These are phyloP conservation scores for Brotogeris chrysoptera DNA, from an alignment of 2,797 vertebrate genomes.

Conservation along the genomic window DNA sequence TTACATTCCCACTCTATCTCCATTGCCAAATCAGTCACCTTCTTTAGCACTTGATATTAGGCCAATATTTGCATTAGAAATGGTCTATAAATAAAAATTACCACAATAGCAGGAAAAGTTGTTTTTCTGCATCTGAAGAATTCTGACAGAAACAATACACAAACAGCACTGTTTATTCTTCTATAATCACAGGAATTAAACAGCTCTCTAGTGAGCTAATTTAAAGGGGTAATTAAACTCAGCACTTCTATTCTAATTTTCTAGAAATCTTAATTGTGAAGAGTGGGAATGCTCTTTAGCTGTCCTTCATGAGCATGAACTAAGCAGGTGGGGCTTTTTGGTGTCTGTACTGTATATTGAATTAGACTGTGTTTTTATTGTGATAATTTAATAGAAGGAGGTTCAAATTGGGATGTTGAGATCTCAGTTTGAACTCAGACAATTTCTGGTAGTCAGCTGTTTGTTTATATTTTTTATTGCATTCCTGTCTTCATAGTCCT, in stretches of 20 bases:
- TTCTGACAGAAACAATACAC: neutral
- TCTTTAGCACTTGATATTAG: slow-evolving; percentile 46
- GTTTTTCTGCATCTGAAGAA: neutral
- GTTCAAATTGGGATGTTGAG: neutral
- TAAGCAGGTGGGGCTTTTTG: neutral
- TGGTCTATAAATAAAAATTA: slow-evolving; percentile 34
- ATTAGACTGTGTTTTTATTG: neutral
- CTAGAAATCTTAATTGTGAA: neutral
- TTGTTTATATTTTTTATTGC: neutral
- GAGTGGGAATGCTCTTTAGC: neutral
- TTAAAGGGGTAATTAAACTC: neutral
- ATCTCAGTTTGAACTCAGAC: neutral
- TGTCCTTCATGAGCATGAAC: neutral
- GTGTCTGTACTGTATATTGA: neutral
- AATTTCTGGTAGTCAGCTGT: neutral
- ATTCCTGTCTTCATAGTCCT: neutral
- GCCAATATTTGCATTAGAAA: slow-evolving; percentile 47
- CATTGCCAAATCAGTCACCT: slow-evolving; percentile 28
- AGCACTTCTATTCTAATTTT: neutral
- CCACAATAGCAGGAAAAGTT: neutral
- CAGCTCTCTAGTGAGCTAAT: neutral
- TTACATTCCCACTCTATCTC: slow-evolving; percentile 69
- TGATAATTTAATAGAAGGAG: neutral
- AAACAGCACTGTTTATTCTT: neutral
- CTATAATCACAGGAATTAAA: neutral